Conservation (phyloP, 2,888 invertebrate genomes). For the Fragum sueziense region DNA sequence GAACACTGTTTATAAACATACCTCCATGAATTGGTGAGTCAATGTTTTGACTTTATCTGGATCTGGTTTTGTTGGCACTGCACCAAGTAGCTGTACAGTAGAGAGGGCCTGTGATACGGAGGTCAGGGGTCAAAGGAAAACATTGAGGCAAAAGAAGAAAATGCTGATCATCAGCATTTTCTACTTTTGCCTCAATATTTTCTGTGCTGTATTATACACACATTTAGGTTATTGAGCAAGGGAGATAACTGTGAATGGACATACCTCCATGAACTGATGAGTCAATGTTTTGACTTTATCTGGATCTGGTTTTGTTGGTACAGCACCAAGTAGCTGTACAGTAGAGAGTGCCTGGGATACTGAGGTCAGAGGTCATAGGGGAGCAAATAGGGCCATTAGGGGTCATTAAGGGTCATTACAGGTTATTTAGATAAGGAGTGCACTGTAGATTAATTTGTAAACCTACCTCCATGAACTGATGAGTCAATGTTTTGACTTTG, state of each 20-base stretch:
- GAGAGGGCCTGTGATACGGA: conserved; percentile 44
- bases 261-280: conserved; percentile 42
- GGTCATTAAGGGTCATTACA: too few species aligned
- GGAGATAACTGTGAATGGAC: too few species aligned
- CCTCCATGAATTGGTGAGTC: conserved; percentile 39
- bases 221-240: too few species aligned
- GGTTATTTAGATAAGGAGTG: too few species aligned
- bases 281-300: conserved; percentile 5
- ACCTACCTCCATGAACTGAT: conserved; percentile 45
- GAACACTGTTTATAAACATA: too few species aligned
- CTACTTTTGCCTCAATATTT: too few species aligned
- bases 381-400: too few species aligned
- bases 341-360: conserved; percentile 41
- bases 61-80: not conserved
- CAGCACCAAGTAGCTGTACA: conserved; percentile 27
- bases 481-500: conserved; percentile 18
- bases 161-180: too few species aligned
- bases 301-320: not conserved
- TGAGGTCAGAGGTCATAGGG: conserved; percentile 19
- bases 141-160: too few species aligned
- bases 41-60: conserved; percentile 17
- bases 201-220: too few species aligned
- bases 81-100: conserved; percentile 32
- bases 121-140: conserved; percentile 26
- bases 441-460: too few species aligned